Percentiles rank a stretch among this genome's conserved stretches.
phyloP scores from a whole-genome alignment of 2,797 vertebrate genomes.

The Ibycter americanus region DNA sequence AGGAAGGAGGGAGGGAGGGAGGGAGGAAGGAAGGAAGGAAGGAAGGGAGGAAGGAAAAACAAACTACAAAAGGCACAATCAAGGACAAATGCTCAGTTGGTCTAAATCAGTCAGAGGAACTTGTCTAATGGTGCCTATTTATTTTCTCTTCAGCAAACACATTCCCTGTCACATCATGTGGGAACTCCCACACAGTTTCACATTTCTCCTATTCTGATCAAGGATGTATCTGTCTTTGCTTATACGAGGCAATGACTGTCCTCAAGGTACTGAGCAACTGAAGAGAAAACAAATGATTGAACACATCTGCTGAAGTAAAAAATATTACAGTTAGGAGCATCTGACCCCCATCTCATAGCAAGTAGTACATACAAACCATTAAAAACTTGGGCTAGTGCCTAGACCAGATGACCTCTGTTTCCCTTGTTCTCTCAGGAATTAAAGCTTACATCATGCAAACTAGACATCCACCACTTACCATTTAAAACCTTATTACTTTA shows the following conservation, averaged over 20 bases:
- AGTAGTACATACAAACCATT: neutral
- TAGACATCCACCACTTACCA: neutral
- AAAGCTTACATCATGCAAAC: neutral
- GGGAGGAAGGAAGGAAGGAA: fast-evolving
- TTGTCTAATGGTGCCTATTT: neutral
- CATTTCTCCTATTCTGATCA: neutral
- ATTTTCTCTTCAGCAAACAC: neutral
- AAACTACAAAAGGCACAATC: neutral
- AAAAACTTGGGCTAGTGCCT: neutral
- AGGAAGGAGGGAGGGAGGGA: fast-evolving
- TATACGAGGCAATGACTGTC: neutral
- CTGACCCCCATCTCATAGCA: neutral
- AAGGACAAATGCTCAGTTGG: neutral
- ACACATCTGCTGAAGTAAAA: neutral
- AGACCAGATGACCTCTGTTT: neutral
- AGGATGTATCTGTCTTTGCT: neutral
- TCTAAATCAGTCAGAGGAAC: neutral
- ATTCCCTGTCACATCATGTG: neutral
- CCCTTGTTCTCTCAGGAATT: neutral
- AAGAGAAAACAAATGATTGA: neutral
- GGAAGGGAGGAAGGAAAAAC: too few relatives aligned
- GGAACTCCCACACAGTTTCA: neutral
- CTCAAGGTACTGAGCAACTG: neutral
- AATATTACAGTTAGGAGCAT: neutral
- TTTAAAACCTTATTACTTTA: neutral